Base-by-base conservation (phyloP, 2,797 vertebrate genomes). In the Ceryle rudis region DNA sequence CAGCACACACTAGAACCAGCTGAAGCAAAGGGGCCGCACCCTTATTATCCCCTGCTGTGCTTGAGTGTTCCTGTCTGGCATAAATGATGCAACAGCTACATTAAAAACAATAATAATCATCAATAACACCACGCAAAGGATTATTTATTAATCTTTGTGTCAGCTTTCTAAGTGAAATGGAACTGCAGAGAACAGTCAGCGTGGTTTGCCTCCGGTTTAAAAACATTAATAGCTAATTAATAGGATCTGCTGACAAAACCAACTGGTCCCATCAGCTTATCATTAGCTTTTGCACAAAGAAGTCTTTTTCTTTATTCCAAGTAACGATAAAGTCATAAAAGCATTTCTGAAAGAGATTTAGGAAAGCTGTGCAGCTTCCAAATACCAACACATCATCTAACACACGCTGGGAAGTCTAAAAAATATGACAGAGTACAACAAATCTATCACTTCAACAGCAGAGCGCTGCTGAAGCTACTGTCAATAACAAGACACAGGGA, bases 391-490 rank as follows among this genome's bases (percentile, higher is more conserved):
- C 3, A 2, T 11, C 31, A 33, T 4, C 47, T 21, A 33, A 25
- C 16, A 12, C 5, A 5, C 2, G 3, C 14, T 41, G 39, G 37
- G 19, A 71, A 39, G 37, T 19, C 28, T 17, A 37, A 15, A 54
- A 69, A 69, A 52, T 4, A 5, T 0, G n/a, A 19, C 18, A 46
- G 0, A 9, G 6, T 5, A 52, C 19, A 58, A 46, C 19, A 35
- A 28, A 31, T 13, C 25, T 16, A 11, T 3, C 31, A 9, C 52
- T 55, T 51, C 57, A 33, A 54, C 47, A 35, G 67, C 46, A 64
- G 47, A 2, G 35, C 1, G 55, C 37, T 5, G 17, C 11, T 86
- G 4, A 13, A 49, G 66, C 15, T 54, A 41, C 4, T 18, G 5
- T 5, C 14, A 73, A 29, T 60, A 61, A 16, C 9, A 22, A 28